phyloP scores from a whole-genome alignment of 2,113 vertebrate species.

The Thinocorus orbignyianus region DNA sequence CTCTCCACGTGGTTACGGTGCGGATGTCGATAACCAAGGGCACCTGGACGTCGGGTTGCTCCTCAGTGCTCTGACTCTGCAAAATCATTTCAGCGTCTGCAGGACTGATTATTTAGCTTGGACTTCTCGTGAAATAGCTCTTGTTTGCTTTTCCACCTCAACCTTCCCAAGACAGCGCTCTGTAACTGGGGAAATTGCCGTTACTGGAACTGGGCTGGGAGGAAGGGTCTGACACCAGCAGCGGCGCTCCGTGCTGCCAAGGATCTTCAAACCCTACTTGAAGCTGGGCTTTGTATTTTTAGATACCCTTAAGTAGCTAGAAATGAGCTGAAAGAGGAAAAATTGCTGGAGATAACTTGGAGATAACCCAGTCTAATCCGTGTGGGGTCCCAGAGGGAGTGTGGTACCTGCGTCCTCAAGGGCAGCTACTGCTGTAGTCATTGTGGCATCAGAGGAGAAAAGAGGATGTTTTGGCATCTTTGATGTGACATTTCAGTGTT shows the following conservation, averaged over 20 bases:
- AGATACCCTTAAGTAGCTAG: background rate
- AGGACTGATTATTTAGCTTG: background rate
- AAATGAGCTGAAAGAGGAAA: background rate
- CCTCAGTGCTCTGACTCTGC: background rate
- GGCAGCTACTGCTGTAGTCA: background rate
- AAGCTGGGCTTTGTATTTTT: background rate
- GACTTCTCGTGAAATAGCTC: background rate
- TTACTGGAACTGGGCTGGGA: background rate
- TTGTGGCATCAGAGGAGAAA: background rate
- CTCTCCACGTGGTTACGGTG: background rate
- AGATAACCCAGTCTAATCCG: background rate
- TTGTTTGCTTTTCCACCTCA: background rate
- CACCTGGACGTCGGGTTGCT: background rate
- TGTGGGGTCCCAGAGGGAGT: fast-evolving
- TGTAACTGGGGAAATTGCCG: background rate
- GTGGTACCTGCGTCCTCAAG: background rate
- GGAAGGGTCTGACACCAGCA: background rate
- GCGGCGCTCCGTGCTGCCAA: background rate
- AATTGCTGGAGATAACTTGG: background rate
- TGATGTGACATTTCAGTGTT: background rate
- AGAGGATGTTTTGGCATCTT: background rate
- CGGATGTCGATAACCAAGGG: background rate
- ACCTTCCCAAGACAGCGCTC: background rate
- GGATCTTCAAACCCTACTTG: background rate
- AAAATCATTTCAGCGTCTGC: background rate